Evolutionary conservation across 37 sponge, comb jelly and placozoan species (phyloP), one percentile per base, ranked within the genome.

Genomic region (Tethya wilhelma): DNA sequence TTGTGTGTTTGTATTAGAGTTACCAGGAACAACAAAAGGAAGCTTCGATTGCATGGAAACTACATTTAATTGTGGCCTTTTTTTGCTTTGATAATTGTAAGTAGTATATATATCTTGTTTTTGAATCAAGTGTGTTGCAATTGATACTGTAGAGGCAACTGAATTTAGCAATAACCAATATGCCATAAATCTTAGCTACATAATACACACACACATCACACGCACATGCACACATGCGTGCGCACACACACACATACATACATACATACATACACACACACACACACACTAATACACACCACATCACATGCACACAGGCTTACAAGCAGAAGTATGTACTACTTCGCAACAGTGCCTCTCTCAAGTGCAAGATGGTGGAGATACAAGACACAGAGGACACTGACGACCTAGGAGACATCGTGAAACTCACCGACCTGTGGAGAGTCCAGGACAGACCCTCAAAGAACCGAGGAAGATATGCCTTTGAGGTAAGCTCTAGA

Each of bases 401-500:
- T 1, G 74, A 76, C n/a, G 66, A 80, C 31, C 65, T 30, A 60
- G 32, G 44, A 2, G 81, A 88, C 11, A 30, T 42, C 9, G 39
- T 91, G 3, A 38, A 49, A n/a, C 79, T 91, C 38, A 70, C 57
- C 40, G 60, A 69, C 7, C 38, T 56, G 23, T 86, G 86, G 87
- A 74, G 42, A 9, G 88, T 91, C 2, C 79, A 81, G 30, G 87
- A 86, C 67, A 91, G 79, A 56, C 74, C 72, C 9, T 91, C 87
- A 3, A 86, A 71, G 63, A 82, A 40, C 40, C 76, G 71, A 40
- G 71, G 71, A 26, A 71, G 75, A 74, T 86, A 78, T 38, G 42
- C 84, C 38, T 91, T 91, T 83, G 83, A 91, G 92, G 92, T 91
- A 57, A 86, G 59, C n/a, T n/a, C n/a, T n/a, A n/a, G n/a, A n/a